phyloP scores from a whole-genome alignment of 2,888 invertebrate genomes.

The Cancer borealis region DNA sequence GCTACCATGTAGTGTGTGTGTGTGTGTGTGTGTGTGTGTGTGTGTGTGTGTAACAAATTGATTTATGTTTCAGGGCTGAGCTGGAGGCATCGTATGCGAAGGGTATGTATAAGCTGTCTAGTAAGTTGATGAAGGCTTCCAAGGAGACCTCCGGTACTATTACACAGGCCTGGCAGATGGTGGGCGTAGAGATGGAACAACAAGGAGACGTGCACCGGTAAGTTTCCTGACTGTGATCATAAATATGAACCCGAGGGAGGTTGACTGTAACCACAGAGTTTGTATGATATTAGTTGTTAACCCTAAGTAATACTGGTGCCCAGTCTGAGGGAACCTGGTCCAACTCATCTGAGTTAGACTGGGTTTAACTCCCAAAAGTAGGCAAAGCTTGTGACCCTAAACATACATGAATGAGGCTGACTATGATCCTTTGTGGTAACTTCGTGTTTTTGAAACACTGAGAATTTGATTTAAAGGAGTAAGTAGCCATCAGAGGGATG shows the following conservation, averaged over 20 bases:
- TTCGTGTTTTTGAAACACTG: too few species aligned
- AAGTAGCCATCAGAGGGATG: too few species aligned
- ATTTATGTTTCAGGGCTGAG: conserved; percentile 86
- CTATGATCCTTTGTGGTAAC: neutral
- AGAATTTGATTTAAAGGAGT: too few species aligned
- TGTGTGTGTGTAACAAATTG: neutral
- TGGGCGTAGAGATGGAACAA: conserved; percentile 94
- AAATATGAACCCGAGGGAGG: neutral
- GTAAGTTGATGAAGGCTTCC: conserved; percentile 89
- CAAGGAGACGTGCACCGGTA: conserved; percentile 93
- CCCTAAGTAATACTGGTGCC: neutral
- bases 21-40: conserved; percentile 56
- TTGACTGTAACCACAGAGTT: neutral
- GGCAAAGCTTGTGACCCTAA: neutral
- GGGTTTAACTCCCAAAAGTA: neutral
- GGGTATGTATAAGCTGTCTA: conserved; percentile 91
- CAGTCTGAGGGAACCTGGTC: neutral
- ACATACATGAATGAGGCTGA: neutral
- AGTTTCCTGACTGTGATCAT: conserved; percentile 73
- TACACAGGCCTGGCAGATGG: conserved; percentile 94
- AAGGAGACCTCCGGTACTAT: conserved; percentile 84
- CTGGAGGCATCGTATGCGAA: conserved; percentile 95
- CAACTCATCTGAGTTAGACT: neutral
- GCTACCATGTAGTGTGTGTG: neutral
- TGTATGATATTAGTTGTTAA: neutral